A percentile compares a stretch with the other conserved stretches of the same genome.
Conservation (phyloP, 2,113 vertebrate genomes). For the Plecturocebus donacophilus region DNA sequence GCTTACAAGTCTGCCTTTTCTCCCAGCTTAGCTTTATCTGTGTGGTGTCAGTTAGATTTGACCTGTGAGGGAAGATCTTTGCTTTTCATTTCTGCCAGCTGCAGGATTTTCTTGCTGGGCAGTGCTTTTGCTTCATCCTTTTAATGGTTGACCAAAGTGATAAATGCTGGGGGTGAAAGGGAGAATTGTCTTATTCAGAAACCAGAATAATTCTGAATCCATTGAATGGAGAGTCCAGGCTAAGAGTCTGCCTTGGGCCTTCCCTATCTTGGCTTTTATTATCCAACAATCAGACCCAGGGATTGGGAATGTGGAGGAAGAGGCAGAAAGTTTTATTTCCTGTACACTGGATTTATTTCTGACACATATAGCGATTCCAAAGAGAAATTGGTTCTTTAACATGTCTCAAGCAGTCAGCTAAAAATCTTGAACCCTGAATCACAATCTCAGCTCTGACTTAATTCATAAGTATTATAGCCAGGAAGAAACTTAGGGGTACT, state of each 20-base stretch:
- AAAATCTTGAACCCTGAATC: background rate
- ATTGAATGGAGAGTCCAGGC: background rate
- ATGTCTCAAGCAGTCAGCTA: background rate
- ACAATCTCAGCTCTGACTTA: slow-evolving; percentile 1
- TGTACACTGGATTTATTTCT: background rate
- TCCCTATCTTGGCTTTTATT: slow-evolving; percentile 10
- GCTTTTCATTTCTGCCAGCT: slow-evolving; percentile 54
- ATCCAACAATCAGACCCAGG: background rate
- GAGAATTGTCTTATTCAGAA: slow-evolving; percentile 43
- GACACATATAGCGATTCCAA: background rate
- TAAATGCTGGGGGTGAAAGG: background rate
- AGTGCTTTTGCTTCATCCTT: slow-evolving; percentile 46
- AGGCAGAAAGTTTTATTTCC: background rate
- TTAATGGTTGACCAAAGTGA: slow-evolving; percentile 51
- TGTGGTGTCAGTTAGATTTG: slow-evolving; percentile 40
- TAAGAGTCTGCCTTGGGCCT: background rate
- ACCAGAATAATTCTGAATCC: slow-evolving; percentile 26
- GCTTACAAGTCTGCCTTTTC: slow-evolving; percentile 7
- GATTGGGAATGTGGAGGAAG: background rate
- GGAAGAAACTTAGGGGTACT: background rate
- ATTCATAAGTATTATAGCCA: background rate
- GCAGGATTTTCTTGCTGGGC: slow-evolving; percentile 48
- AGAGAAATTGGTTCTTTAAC: slow-evolving; percentile 12
- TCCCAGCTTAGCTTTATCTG: background rate
- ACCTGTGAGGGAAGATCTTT: slow-evolving; percentile 43